Evolutionary conservation across 92 coral and sea anemone genomes (phyloP).

Genomic region (Desmophyllum pertusum): DNA sequence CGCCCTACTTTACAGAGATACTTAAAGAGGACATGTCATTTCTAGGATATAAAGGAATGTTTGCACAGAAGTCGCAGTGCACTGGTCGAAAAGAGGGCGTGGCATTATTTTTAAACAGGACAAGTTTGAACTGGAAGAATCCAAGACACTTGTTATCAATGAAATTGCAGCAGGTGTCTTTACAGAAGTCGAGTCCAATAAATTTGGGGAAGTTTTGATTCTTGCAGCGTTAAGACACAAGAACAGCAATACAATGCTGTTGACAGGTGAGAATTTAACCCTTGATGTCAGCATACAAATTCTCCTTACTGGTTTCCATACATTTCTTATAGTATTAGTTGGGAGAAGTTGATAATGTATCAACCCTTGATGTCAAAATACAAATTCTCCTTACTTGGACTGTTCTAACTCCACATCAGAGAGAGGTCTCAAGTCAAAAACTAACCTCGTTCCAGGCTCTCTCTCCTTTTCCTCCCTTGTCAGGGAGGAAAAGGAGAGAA

Average conservation of each 20-base stretch:
- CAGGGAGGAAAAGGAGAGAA: too few relatives aligned
- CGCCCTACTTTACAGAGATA: slow-evolving; percentile 54
- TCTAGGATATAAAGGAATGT: slow-evolving; percentile 63
- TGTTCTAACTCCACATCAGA: too few relatives aligned
- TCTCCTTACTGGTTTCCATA: too few relatives aligned
- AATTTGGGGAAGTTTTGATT: slow-evolving; percentile 19
- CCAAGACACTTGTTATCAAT: slow-evolving; percentile 19
- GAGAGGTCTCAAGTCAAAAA: too few relatives aligned
- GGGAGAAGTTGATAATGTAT: too few relatives aligned
- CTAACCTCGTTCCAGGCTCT: too few relatives aligned
- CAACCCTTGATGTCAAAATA: too few relatives aligned
- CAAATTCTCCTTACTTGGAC: too few relatives aligned
- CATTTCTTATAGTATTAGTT: too few relatives aligned
- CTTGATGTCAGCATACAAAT: too few relatives aligned
- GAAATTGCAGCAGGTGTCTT: not conserved
- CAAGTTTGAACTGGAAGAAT: slow-evolving; percentile 52
- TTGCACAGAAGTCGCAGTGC: slow-evolving; percentile 26
- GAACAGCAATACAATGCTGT: slow-evolving; percentile 13
- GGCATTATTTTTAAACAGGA: slow-evolving; percentile 60
- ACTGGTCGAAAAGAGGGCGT: slow-evolving; percentile 55
- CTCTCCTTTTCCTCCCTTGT: too few relatives aligned
- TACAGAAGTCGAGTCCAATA: not conserved
- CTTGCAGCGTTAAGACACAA: slow-evolving; percentile 30
- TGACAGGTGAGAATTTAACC: slow-evolving; percentile 47
- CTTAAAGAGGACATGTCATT: slow-evolving; percentile 48